These are phyloP conservation scores for Thamnophis sirtalis DNA, from an alignment of 2,113 vertebrate species.

Conservation along the genomic window DNA sequence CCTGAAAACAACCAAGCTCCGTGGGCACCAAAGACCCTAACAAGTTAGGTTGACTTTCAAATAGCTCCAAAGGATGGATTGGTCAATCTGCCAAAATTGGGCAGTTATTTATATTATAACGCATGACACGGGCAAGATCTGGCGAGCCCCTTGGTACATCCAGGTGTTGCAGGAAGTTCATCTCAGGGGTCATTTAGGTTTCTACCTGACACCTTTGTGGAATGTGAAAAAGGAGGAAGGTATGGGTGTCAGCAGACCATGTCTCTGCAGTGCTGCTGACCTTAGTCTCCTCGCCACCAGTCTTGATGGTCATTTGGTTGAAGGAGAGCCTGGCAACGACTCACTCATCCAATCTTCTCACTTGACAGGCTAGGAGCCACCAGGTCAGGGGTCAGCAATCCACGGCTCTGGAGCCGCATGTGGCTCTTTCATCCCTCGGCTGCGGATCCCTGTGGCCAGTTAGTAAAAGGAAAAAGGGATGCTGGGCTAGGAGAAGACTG, in stretches of 20 bases:
- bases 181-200: too few relatives aligned
- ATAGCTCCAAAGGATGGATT: neutral
- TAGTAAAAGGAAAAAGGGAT: too few relatives aligned
- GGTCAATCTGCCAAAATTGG: neutral
- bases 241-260: neutral
- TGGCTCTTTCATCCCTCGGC: too few relatives aligned
- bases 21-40: neutral
- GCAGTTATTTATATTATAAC: too few relatives aligned
- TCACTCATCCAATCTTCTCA: too few relatives aligned
- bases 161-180: neutral
- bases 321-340: neutral
- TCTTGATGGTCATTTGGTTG: neutral
- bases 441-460: too few relatives aligned
- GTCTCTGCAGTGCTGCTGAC: neutral
- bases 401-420: too few relatives aligned
- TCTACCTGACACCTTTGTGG: too few relatives aligned
- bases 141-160: neutral
- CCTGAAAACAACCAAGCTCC: too few relatives aligned
- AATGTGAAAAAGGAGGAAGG: neutral
- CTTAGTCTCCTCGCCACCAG: neutral
- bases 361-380: too few relatives aligned
- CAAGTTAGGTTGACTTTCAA: neutral
- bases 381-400: too few relatives aligned
- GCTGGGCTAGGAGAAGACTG: too few relatives aligned
- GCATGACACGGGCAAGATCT: neutral